phyloP scores from a whole-genome alignment of 1,140 invertebrate genomes.

The Drosophila sturtevanti region DNA sequence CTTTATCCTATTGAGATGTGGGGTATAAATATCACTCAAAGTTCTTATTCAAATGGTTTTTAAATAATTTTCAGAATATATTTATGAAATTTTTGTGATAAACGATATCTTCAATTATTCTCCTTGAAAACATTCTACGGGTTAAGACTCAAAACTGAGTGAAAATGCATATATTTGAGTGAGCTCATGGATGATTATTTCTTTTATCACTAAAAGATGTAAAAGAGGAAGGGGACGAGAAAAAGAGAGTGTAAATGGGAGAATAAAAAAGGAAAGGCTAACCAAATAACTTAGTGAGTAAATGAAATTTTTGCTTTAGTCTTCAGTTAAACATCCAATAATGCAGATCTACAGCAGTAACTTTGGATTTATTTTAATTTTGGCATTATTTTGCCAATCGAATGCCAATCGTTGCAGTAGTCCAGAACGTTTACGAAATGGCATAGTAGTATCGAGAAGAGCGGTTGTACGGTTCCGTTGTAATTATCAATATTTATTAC shows the following conservation, averaged over 20 bases:
- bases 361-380: not conserved
- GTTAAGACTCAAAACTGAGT: too few species aligned
- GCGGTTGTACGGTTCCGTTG: constrained; percentile 35
- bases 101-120: too few species aligned
- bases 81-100: too few species aligned
- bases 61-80: too few species aligned
- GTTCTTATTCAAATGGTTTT: too few species aligned
- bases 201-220: too few species aligned
- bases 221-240: not conserved
- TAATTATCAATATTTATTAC: not conserved
- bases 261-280: not conserved
- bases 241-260: not conserved
- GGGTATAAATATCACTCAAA: too few species aligned
- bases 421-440: constrained; percentile 19
- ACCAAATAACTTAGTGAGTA: not conserved
- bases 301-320: not conserved
- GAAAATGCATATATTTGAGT: too few species aligned
- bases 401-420: constrained; percentile 25
- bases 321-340: not conserved
- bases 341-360: not conserved
- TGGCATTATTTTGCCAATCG: not conserved
- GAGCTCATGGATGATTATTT: too few species aligned
- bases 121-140: too few species aligned
- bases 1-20: too few species aligned
- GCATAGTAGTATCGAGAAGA: not conserved